A percentile compares a stretch with the other conserved stretches of the same genome.
Conservation (phyloP, 2,113 vertebrate species). For the Bombycilla garrulus region DNA sequence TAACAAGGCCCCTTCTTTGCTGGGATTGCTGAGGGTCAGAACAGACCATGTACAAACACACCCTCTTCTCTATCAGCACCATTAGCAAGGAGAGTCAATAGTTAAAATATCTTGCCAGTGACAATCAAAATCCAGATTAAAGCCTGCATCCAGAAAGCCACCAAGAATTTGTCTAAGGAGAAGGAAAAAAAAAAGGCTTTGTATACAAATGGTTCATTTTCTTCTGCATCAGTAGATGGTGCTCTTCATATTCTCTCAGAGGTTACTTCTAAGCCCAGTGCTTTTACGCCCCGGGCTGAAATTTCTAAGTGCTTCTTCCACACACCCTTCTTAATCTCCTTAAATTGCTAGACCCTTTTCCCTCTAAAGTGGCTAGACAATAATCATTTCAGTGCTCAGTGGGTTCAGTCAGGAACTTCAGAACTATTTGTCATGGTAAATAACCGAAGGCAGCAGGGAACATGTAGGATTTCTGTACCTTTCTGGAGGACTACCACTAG, state of each 20-base stretch:
- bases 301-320: not conserved
- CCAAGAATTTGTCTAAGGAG: not conserved
- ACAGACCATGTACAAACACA: not conserved
- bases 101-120: not conserved
- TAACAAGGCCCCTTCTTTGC: not conserved
- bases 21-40: not conserved
- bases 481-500: not conserved
- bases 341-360: not conserved
- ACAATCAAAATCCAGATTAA: not conserved
- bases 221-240: slow-evolving; percentile 33
- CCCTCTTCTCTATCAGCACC: not conserved
- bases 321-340: not conserved
- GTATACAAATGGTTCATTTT: not conserved
- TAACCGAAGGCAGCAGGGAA: not conserved
- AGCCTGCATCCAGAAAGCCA: not conserved
- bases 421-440: not conserved
- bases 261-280: not conserved
- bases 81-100: not conserved
- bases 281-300: not conserved
- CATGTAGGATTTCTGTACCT: not conserved
- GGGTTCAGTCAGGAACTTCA: not conserved
- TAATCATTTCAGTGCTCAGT: not conserved
- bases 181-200: not conserved
- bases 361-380: not conserved
- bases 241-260: not conserved